Conservation (phyloP, 2,888 invertebrate genomes). For the Adelphocoris suturalis region DNA sequence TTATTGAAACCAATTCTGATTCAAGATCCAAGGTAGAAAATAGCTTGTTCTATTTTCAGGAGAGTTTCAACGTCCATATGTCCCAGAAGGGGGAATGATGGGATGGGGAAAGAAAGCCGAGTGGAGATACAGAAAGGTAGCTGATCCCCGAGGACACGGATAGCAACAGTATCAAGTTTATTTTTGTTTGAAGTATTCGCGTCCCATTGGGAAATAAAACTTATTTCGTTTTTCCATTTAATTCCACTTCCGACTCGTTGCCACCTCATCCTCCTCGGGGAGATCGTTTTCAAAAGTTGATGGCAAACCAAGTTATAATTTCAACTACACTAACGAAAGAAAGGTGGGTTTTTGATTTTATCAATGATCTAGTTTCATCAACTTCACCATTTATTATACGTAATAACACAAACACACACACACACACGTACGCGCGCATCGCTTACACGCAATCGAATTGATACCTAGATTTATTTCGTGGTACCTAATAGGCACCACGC, state of each 20-base stretch:
- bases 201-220: background rate
- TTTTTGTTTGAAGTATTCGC: background rate
- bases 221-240: conserved; percentile 1
- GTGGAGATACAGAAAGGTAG: background rate
- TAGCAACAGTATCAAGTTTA: background rate
- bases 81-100: background rate
- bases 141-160: background rate
- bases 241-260: background rate
- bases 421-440: no score
- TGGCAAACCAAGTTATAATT: background rate
- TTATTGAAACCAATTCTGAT: background rate
- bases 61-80: background rate
- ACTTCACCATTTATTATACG: no score
- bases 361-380: no score
- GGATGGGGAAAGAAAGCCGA: background rate
- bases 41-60: background rate
- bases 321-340: background rate
- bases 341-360: no score
- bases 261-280: background rate
- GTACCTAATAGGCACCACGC: no score
- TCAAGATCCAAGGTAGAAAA: background rate
- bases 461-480: no score
- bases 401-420: no score
- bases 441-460: no score
- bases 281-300: background rate